Conservation (phyloP, 2,113 vertebrate genomes). For the Rhizomys pruinosus region DNA sequence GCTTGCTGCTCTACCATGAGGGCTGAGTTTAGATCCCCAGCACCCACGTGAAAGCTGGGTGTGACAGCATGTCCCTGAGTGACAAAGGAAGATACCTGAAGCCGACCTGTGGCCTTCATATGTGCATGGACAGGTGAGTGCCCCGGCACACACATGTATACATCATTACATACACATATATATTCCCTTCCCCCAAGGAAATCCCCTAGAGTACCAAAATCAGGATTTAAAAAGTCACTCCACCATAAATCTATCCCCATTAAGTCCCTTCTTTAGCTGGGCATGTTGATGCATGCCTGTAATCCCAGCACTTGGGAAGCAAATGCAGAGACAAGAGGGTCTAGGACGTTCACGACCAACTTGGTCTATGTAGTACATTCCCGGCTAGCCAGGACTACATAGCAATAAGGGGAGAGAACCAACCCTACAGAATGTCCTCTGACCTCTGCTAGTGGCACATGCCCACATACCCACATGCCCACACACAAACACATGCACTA, state of each 20-base stretch:
- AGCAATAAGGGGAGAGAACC: neutral
- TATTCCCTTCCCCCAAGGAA: neutral
- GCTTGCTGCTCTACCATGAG: neutral
- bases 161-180: neutral
- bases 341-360: neutral
- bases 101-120: too few relatives aligned
- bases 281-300: neutral
- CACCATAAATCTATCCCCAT: neutral
- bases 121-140: neutral
- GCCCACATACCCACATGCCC: neutral
- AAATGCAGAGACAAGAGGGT: too few relatives aligned
- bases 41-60: neutral
- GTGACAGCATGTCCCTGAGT: neutral
- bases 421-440: neutral
- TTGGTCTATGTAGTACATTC: neutral
- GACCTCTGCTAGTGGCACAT: neutral
- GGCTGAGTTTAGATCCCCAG: neutral
- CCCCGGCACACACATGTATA: neutral
- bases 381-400: neutral
- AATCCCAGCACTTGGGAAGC: neutral
- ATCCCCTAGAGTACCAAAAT: neutral
- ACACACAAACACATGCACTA: neutral
- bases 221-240: conserved; percentile 17
- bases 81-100: neutral
- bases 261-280: neutral